Percentiles rank a stretch among this genome's conserved stretches.
Conservation (phyloP, 1,140 invertebrate species). For the Meloidogyne chitwoodi region DNA sequence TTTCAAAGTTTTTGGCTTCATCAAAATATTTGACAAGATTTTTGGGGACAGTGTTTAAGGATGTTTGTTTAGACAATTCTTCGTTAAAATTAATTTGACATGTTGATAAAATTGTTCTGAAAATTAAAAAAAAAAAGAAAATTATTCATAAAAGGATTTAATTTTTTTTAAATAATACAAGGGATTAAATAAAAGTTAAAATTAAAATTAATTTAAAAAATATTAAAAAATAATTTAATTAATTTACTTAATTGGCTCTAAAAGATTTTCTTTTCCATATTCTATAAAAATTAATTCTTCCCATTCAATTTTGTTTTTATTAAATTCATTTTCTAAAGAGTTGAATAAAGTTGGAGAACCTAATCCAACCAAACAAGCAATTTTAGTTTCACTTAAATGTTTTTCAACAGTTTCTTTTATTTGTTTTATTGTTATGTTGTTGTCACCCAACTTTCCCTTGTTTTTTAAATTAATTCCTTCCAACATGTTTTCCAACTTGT, state of each 20-base stretch:
- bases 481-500: neutral
- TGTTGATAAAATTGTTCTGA: neutral
- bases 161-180: no score
- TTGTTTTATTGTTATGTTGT: no score
- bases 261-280: neutral
- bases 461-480: no score
- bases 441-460: no score
- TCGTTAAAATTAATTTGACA: neutral
- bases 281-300: neutral
- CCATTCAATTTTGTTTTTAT: neutral
- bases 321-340: neutral
- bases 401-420: neutral
- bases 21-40: neutral
- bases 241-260: neutral
- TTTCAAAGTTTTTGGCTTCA: neutral
- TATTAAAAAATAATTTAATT: neutral
- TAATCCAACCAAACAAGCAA: neutral
- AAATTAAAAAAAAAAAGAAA: neutral
- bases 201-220: no score
- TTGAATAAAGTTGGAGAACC: neutral
- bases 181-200: no score
- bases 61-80: neutral
- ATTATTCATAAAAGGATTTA: neutral
- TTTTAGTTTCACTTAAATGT: neutral
- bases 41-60: neutral